These are phyloP conservation scores for Plutomurus gul DNA, from an alignment of 1,140 invertebrate species.

Conservation along the genomic window DNA sequence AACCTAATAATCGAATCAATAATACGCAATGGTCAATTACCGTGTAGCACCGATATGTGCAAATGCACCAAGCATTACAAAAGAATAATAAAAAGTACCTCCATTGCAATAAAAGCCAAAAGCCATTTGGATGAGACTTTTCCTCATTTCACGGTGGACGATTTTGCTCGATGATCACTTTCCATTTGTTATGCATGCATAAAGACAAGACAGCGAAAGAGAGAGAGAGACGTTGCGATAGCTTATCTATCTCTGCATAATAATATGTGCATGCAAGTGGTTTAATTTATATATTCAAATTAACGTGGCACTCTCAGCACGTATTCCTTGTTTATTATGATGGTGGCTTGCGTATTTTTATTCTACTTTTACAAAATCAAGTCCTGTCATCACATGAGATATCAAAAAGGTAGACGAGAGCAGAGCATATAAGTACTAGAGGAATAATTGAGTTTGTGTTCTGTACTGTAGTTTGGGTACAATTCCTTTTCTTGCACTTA, in stretches of 20 bases:
- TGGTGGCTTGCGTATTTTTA: too few relatives aligned
- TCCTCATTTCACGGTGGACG: slow-evolving; percentile 21
- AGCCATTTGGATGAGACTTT: too few relatives aligned
- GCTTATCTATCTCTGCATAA: not conserved
- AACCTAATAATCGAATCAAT: not conserved
- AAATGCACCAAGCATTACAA: not conserved
- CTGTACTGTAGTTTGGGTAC: not conserved
- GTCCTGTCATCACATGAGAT: not conserved
- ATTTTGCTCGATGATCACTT: slow-evolving; percentile 15
- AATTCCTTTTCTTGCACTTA: not conserved
- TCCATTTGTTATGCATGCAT: slow-evolving; percentile 13
- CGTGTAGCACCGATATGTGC: too few relatives aligned
- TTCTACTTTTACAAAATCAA: too few relatives aligned
- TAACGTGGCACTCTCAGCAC: too few relatives aligned
- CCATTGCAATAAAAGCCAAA: too few relatives aligned
- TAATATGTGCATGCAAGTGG: too few relatives aligned
- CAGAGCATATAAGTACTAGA: not conserved
- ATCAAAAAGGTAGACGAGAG: not conserved
- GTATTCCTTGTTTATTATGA: too few relatives aligned
- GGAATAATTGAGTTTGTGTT: not conserved
- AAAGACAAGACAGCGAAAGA: too few relatives aligned
- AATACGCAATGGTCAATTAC: too few relatives aligned
- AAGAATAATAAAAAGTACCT: not conserved
- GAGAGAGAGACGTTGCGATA: slow-evolving; percentile 1
- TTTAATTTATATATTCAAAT: not conserved